Conservation (phyloP, 2,797 vertebrate genomes). For the Enteromius treurensis region DNA sequence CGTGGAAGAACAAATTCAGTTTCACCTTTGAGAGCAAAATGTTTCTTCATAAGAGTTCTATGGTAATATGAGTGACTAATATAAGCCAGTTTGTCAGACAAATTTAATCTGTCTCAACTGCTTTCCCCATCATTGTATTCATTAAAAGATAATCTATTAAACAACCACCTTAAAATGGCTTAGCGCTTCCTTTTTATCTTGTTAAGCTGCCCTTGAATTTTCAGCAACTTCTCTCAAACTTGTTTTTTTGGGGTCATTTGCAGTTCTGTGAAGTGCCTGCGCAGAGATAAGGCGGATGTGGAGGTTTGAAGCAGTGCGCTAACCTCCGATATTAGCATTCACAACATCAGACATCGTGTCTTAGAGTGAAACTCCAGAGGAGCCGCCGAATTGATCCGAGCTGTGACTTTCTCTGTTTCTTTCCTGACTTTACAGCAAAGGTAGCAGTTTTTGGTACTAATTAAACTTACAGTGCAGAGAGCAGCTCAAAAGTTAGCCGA, state of each 20-base stretch:
- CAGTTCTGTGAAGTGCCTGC: slow-evolving; percentile 30
- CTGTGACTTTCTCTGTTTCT: slow-evolving; percentile 40
- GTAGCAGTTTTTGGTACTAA: slow-evolving; percentile 58
- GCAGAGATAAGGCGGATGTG: slow-evolving; percentile 29
- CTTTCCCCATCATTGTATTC: slow-evolving; percentile 30
- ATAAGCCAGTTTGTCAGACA: slow-evolving; percentile 25
- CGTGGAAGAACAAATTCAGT: neutral
- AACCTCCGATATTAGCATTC: slow-evolving; percentile 57
- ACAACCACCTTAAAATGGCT: slow-evolving; percentile 31
- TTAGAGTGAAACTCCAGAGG: slow-evolving; percentile 36
- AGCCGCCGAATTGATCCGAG: slow-evolving; percentile 55
- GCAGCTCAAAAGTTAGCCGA: slow-evolving; percentile 16
- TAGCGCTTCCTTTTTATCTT: slow-evolving; percentile 33
- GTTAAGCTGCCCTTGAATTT: slow-evolving; percentile 43
- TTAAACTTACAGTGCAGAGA: slow-evolving; percentile 50
- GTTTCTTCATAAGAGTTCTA: slow-evolving; percentile 17
- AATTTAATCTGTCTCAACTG: slow-evolving; percentile 29
- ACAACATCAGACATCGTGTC: slow-evolving; percentile 18
- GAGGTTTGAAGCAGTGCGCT: slow-evolving; percentile 33
- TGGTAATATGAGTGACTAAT: slow-evolving; percentile 1
- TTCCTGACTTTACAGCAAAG: slow-evolving; percentile 55
- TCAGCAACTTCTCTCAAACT: slow-evolving; percentile 38
- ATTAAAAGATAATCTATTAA: slow-evolving; percentile 39
- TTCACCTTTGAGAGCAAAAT: slow-evolving; percentile 16
- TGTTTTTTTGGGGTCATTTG: slow-evolving; percentile 37